Base-by-base conservation (phyloP, 2,113 vertebrate genomes). In the Sorex fumeus region DNA sequence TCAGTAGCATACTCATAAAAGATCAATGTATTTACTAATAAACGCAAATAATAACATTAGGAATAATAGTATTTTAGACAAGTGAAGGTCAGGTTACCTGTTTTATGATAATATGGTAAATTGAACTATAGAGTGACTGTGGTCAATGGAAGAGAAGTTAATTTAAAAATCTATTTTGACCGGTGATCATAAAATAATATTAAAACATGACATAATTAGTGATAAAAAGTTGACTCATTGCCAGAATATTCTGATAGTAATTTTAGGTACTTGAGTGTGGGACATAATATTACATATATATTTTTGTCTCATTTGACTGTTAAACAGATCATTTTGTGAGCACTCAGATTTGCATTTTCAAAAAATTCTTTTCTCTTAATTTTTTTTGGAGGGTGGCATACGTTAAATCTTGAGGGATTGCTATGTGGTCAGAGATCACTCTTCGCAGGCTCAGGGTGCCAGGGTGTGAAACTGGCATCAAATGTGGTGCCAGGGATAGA, bases 61-160 rank as follows among this genome's bases (percentile, higher is more conserved):
- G 91, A 84, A 85, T 87, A 69, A 85, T 91, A 75, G 2, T 10
- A 71, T 84, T 95, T 83, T 82, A 78, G 32, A 72, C 53, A 93
- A 88, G 19, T 95, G 43, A 95, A 45, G 77, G 87, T 89, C 84
- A 95, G 62, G 8, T 12, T 90, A 84, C 64, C 64, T 47, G 8
- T 75, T 88, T 87, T 88, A 87, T 86, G 12, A 79, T 96, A 93
- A 84, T 93, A 53, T 8, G 71, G 25, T 85, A 85, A 76, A 19
- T 79, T 90, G 53, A 90, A 95, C 78, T 93, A 1, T 80, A 60
- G 3, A n/a, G 43, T 90, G 85, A 91, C 36, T 30, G 28, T 40
- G 66, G 62, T 90, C 67, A 45, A 67, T 88, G 72, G 86, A 94
- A 87, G 30, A 93, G 19, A 69, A 96, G 90, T 94, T 93, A 86